Evolutionary conservation across 2,113 vertebrate species (phyloP).

Genomic region (Rhynchopsitta pachyrhyncha): DNA sequence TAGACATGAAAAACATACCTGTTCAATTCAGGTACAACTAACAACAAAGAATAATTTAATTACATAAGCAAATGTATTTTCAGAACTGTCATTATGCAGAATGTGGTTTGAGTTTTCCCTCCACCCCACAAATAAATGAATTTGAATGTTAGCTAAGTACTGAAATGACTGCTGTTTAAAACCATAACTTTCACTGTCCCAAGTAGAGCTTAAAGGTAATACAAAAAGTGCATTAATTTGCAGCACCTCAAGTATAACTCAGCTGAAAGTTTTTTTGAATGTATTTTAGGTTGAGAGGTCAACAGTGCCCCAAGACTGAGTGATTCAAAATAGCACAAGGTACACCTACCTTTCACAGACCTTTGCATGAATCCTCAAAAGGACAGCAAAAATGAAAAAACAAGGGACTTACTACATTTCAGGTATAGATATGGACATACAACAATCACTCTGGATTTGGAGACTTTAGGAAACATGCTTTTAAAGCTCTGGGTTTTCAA

Average conservation of each 20-base stretch:
- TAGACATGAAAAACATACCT: not conserved
- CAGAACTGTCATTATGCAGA: not conserved
- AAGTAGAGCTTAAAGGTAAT: not conserved
- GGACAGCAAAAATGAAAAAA: constrained; percentile 76
- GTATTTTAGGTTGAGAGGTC: not conserved
- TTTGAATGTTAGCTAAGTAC: not conserved
- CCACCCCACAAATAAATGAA: not conserved
- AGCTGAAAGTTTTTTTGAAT: not conserved
- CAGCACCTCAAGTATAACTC: not conserved
- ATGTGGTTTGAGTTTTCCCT: not conserved
- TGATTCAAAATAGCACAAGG: not conserved
- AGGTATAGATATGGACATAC: not conserved
- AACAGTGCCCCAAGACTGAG: not conserved
- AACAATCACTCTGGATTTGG: not conserved
- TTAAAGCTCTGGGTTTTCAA: not conserved
- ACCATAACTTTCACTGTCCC: not conserved
- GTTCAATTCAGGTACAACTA: not conserved
- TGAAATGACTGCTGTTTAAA: not conserved
- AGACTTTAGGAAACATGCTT: constrained; percentile 16
- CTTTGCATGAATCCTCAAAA: constrained; percentile 71
- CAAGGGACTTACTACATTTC: constrained; percentile 58
- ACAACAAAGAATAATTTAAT: not conserved
- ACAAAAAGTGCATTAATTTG: not conserved
- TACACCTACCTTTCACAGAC: constrained; percentile 74
- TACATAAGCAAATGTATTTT: not conserved